phyloP scores from a whole-genome alignment of 2,888 invertebrate genomes.

The Epistrophella euchroma region DNA sequence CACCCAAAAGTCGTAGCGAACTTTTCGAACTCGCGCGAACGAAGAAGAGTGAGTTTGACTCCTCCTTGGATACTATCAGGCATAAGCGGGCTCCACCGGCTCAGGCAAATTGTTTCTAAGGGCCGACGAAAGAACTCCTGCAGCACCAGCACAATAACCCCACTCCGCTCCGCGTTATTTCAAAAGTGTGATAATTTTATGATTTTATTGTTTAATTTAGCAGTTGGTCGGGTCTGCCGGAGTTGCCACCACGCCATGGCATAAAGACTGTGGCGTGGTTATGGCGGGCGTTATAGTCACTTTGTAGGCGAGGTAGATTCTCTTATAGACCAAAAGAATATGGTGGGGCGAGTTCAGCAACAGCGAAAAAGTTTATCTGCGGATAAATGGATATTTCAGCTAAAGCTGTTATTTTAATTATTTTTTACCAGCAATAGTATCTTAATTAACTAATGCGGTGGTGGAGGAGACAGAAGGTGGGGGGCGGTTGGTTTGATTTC shows the following conservation, averaged over 20 bases:
- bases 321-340: not conserved
- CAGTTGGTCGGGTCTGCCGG: conserved; percentile 30
- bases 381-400: conserved; percentile 75
- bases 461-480: not conserved
- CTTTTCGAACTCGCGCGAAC: conserved; percentile 57
- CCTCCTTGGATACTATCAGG: not conserved
- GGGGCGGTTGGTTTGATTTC: not conserved
- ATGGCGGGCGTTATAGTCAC: conserved; percentile 3
- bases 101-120: conserved; percentile 65
- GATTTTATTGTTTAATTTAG: conserved; percentile 76
- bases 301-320: not conserved
- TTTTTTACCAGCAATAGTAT: conserved; percentile 75
- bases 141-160: conserved; percentile 24
- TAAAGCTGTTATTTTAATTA: conserved; percentile 76
- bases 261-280: conserved; percentile 4
- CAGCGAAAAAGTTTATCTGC: conserved; percentile 71
- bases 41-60: conserved; percentile 17
- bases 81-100: conserved; percentile 1
- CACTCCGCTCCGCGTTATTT: not conserved
- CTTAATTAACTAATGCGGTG: conserved; percentile 75
- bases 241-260: not conserved
- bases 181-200: conserved; percentile 75
- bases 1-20: conserved; percentile 67
- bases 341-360: conserved; percentile 23
- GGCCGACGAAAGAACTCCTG: conserved; percentile 32